Base-by-base conservation (phyloP, 2,113 vertebrate genomes). In the Pungitius pungitius region DNA sequence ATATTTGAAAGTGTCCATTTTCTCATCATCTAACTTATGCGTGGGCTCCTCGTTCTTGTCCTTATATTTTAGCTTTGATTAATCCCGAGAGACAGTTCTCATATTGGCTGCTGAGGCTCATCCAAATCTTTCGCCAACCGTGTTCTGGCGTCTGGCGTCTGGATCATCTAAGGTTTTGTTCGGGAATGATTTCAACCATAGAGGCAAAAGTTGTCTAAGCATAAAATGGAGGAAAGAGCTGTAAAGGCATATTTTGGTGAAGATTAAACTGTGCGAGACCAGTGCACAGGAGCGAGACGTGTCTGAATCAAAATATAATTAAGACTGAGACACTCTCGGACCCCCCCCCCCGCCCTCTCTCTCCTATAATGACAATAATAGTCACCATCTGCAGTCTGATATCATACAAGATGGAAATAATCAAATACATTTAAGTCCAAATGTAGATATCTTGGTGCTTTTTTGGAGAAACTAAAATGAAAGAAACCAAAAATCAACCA, bases 361-460 rank as follows among this genome's bases (percentile, higher is more conserved):
- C 4, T 35, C 4, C 33, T 35, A 35, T 35, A 35, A 35, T 35
- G 33, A 35, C 68, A 35, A 39, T 15, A n/a, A 22, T 45, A 51
- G 55, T 84, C 63, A 43, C 22, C 66, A 64, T 60, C 30, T 68
- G 24, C 13, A 52, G 33, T 77, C 51, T 24, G 26, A 82, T 47
- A 51, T 61, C 39, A 75, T 24, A 75, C 43, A 42, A 15, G 33
- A 62, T 61, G 26, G 26, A 55, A 55, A 55, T 51, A 51, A n/a
- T 51, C 20, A 26, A 55, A 55, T 14, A 54, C 55, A 56, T 56
- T 30, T 33, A 56, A 33, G 55, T 57, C 52, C 11, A 49, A 49
- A 49, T 43, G 10, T 47, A 52, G 26, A 13, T 6, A 24, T 8
- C n/a, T 20, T 14, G 26, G 22, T 3, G 9, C 33, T n/a, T 60